Base-by-base conservation (phyloP, 2,888 invertebrate species). In the Drosophila anomalata region DNA sequence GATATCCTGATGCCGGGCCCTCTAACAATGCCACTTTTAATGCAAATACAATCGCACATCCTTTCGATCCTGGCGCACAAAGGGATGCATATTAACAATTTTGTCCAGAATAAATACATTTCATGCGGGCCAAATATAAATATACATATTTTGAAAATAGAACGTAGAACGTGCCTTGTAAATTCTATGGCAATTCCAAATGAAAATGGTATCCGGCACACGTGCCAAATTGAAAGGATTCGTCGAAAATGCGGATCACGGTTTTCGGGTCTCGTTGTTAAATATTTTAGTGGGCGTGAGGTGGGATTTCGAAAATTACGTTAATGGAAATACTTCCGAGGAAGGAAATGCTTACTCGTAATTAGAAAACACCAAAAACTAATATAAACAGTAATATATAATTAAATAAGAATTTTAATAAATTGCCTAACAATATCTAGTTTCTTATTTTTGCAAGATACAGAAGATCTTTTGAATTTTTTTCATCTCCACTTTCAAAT, bases 21-120 rank as follows among this genome's bases (percentile, higher is more conserved):
- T 72, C 65, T 75, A 83, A 84, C 88, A 88, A 88, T 88, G 78
- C 73, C 78, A 75, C 73, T 75, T 70, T 75, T 83, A 84, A 84
- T 84, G 84, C 84, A 84, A 84, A 84, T 84, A 84, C 87, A 84
- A 88, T 83, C 84, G 83, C 73, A 62, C 62, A 84, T 88, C 83
- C 83, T 88, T 83, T 88, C 70, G 36, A 56, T 50, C 24, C 50
- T 20, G 44, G 59, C 46, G n/a, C 41, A 41, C 52, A 59, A 54
- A 61, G 74, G 77, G 75, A 58, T 52, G 69, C 46, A 58, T 78
- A 83, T 85, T 87, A 82, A 83, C 86, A 83, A 76, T 82, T 85
- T 87, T 76, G 54, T 62, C 67, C 60, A 73, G 62, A 76, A 75
- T 78, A 85, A 76, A 82, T 70, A 62, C 65, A 63, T 66, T 72